phyloP scores from a whole-genome alignment of 2,888 invertebrate genomes.

The Cheilosia soror region DNA sequence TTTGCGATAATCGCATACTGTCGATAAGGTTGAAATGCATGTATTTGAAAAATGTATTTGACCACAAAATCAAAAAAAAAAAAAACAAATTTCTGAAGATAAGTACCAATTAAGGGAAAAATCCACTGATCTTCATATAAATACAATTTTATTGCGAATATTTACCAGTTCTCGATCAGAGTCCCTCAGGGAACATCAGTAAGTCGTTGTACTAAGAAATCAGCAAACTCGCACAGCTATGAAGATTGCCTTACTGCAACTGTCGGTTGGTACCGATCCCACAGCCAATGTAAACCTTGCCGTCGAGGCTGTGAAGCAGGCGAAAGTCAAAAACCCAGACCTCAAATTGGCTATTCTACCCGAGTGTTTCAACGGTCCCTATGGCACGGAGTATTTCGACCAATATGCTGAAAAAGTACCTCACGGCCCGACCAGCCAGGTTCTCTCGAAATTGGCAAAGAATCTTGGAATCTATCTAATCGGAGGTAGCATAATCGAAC shows the following conservation, averaged over 20 bases:
- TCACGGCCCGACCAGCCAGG: conserved; percentile 89
- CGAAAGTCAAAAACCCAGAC: conserved; percentile 79
- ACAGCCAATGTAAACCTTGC: conserved; percentile 78
- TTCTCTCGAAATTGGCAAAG: conserved; percentile 90
- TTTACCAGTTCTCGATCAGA: not conserved
- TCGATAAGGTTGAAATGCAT: not conserved
- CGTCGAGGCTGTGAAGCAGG: conserved; percentile 76
- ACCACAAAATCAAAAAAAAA: not conserved
- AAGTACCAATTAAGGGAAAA: not conserved
- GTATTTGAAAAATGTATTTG: not conserved
- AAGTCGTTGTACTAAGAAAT: not conserved
- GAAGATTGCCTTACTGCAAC: conserved; percentile 80
- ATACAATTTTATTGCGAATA: not conserved
- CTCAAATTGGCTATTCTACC: conserved; percentile 87
- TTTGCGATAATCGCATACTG: not conserved
- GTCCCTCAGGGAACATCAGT: not conserved
- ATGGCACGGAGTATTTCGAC: conserved; percentile 91
- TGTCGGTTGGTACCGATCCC: conserved; percentile 78
- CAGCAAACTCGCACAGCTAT: conserved; percentile 75
- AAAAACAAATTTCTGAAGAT: not conserved
- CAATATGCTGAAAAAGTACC: conserved; percentile 95
- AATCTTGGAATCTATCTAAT: conserved; percentile 91
- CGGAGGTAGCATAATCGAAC: conserved; percentile 96
- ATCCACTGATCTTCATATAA: not conserved
- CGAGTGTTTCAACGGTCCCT: conserved; percentile 98